A percentile compares a stretch with the other conserved stretches of the same genome.
These are phyloP conservation scores for Microctonus brassicae DNA, from an alignment of 2,888 invertebrate genomes.

Conservation along the genomic window DNA sequence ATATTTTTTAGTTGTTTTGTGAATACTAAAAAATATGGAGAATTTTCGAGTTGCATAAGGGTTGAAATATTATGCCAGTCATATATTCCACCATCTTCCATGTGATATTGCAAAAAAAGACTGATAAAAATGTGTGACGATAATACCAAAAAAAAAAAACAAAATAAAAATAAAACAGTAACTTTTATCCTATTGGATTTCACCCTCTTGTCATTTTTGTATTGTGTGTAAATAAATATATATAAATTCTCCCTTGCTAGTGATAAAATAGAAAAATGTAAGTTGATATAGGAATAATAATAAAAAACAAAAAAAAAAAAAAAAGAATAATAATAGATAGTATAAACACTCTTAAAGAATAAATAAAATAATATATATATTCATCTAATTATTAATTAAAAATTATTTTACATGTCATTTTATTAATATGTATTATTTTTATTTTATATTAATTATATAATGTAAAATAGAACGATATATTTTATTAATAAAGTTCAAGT, in stretches of 20 bases:
- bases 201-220: background rate
- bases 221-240: background rate
- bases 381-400: no score
- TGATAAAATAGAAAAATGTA: no score
- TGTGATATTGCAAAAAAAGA: background rate
- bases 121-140: background rate
- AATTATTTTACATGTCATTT: no score
- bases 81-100: background rate
- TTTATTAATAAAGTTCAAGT: no score
- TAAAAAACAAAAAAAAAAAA: background rate
- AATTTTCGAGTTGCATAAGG: background rate
- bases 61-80: background rate
- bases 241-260: no score
- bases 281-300: no score
- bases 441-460: no score
- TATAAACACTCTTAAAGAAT: background rate
- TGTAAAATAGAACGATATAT: no score
- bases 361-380: background rate
- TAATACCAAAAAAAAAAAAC: background rate
- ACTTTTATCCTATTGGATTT: conserved; percentile 23
- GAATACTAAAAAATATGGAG: background rate
- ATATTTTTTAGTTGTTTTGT: background rate
- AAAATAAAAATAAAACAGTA: conserved; percentile 1
- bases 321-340: background rate
- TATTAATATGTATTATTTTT: no score